Conservation (phyloP, 2,888 invertebrate genomes). For the Elysia crispata region DNA sequence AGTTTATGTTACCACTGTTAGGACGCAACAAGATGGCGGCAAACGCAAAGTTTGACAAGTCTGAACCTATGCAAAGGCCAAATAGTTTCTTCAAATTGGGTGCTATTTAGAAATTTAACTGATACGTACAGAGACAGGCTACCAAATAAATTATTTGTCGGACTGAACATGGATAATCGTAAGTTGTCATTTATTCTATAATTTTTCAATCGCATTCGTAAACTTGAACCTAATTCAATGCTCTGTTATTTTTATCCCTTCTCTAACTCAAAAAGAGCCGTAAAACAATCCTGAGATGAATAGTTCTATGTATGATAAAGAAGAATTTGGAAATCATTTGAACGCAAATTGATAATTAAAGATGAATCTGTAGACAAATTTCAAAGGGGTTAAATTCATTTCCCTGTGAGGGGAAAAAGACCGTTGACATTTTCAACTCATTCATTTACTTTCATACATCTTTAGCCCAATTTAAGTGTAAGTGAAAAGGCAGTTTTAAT, state of each 20-base stretch:
- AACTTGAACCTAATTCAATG: constrained; percentile 13
- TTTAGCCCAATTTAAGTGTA: too few species aligned
- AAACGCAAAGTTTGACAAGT: constrained; percentile 52
- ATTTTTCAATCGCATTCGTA: too few species aligned
- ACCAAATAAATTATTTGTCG: background rate
- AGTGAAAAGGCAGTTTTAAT: too few species aligned
- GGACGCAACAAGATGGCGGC: constrained; percentile 55
- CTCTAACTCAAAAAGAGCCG: background rate
- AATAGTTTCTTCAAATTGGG: background rate
- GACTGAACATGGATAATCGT: constrained; percentile 40
- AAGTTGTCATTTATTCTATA: too few species aligned
- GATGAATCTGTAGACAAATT: too few species aligned
- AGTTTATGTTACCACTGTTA: constrained; percentile 35
- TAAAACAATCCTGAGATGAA: background rate
- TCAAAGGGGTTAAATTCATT: too few species aligned
- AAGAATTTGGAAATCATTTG: too few species aligned
- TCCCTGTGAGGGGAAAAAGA: too few species aligned
- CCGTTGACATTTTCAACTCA: too few species aligned
- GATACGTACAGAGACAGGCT: background rate
- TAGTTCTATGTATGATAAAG: too few species aligned
- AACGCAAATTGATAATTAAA: too few species aligned
- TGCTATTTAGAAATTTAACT: background rate
- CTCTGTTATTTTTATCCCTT: background rate
- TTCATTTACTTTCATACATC: too few species aligned
- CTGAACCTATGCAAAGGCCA: constrained; percentile 34